Evolutionary conservation across 2,888 invertebrate species (phyloP), one percentile per base, ranked within the genome.

Genomic region (Chydorus sphaericus): DNA sequence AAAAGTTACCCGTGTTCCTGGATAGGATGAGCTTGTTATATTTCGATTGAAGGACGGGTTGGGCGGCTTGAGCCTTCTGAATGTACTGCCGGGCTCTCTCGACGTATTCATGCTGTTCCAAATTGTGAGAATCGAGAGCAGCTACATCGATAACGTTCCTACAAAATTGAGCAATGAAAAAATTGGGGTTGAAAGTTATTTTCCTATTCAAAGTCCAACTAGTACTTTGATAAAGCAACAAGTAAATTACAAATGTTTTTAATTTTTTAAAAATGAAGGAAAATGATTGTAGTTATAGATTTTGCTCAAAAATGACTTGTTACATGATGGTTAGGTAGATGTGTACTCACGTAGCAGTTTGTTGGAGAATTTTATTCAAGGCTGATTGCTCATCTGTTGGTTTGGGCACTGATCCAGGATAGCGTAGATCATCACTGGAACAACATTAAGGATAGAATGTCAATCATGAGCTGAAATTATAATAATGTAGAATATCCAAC

Each of bases 71-170:
- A 57, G 75, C 72, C 50, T 73, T 72, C 59, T 75, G 70, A 44
- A 76, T 77, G 71, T 86, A 88, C 62, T 80, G 74, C 62, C 82
- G 80, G 62, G 84, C 81, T 60, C 87, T 76, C 65, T 92, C 91
- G 65, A 82, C 77, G 70, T 86, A 90, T 69, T 90, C 92, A 65
- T 87, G 85, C 62, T 88, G 86, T 65, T 92, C 91, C 58, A 92
- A 73, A 63, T 84, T 83, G 69, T 89, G 89, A 10, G 87, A 83
- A 60, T 90, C 91, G 62, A 90, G 75, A 3, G 91, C 88, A 53
- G 88, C 85, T n/a, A 92, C 90, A 73, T 92, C 92, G 65, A 92
- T 92, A 58, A 92, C 89, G 72, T 90, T 89, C 58, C 90, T 90
- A 71, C 8, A 73, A 71, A 28, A 53, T 48, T n/a, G n/a, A n/a